Percentiles rank a stretch among this genome's conserved stretches.
phyloP scores from a whole-genome alignment of 2,888 invertebrate species.

The Conus canariensis region DNA sequence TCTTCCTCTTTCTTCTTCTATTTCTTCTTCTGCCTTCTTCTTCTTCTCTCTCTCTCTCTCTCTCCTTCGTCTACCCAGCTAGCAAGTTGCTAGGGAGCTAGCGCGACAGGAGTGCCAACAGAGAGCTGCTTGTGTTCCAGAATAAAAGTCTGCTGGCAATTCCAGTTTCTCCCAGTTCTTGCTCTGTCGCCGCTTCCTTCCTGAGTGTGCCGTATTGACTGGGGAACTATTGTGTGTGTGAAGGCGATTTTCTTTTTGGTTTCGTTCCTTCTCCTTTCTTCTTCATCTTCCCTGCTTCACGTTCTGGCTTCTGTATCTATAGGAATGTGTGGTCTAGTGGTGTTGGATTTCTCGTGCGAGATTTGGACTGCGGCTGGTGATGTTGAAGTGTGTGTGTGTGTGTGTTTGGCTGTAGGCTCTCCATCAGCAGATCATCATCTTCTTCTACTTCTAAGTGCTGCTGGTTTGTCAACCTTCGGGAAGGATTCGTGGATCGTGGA shows the following conservation, averaged over 20 bases:
- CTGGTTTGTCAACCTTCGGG: no score
- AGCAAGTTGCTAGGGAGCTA: no score
- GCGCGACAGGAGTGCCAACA: slow-evolving; percentile 2
- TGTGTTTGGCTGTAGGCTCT: no score
- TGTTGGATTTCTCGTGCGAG: background rate
- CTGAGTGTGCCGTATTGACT: background rate
- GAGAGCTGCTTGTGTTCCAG: background rate
- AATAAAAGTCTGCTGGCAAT: slow-evolving; percentile 16
- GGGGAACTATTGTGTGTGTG: background rate
- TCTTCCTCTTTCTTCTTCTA: slow-evolving; percentile 3
- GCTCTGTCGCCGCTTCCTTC: background rate
- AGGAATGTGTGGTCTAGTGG: background rate
- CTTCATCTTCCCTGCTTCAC: no score
- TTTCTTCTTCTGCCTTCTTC: background rate
- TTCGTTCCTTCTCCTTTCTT: background rate
- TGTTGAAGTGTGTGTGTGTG: no score
- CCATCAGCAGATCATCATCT: no score
- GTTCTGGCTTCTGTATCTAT: no score
- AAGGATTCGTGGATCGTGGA: no score
- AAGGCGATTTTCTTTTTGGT: background rate
- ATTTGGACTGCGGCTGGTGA: no score
- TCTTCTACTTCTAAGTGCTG: no score
- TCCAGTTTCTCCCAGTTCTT: background rate
- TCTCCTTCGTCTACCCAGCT: background rate
- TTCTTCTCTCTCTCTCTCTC: background rate